phyloP scores from a whole-genome alignment of 1,140 invertebrate species.

The Dinoponera quadriceps region DNA sequence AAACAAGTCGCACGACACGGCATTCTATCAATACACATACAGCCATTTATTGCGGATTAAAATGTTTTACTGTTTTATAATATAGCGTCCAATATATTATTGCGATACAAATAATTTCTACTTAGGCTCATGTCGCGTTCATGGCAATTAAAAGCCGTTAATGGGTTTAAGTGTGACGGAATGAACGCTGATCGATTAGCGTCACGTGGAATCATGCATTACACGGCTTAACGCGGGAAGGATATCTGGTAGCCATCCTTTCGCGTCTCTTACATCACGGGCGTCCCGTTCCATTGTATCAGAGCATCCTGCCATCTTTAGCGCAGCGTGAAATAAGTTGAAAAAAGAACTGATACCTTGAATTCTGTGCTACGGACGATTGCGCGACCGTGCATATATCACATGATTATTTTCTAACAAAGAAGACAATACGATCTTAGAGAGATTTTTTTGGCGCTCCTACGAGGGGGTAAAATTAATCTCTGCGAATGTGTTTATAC shows the following conservation, averaged over 20 bases:
- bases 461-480: constrained; percentile 1
- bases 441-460: not conserved
- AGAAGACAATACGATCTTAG: constrained; percentile 17
- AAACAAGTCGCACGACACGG: not conserved
- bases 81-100: not conserved
- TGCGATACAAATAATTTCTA: constrained; percentile 30
- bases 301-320: constrained; percentile 92
- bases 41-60: constrained; percentile 30
- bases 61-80: constrained; percentile 32
- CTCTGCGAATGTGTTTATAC: not conserved
- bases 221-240: constrained; percentile 7
- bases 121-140: not conserved
- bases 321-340: constrained; percentile 87
- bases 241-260: constrained; percentile 3
- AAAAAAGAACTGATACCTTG: constrained; percentile 41
- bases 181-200: constrained; percentile 14
- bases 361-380: constrained; percentile 20
- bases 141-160: constrained; percentile 26
- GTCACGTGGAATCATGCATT: constrained; percentile 36
- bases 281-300: constrained; percentile 89
- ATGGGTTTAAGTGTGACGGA: not conserved
- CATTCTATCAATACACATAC: not conserved
- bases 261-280: constrained; percentile 83
- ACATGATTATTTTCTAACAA: constrained; percentile 21
- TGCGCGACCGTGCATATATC: not conserved